Percentiles rank a stretch among this genome's conserved stretches.
Evolutionary conservation across 2,113 vertebrate genomes (phyloP).

Genomic region (Psilopogon haemacephalus): DNA sequence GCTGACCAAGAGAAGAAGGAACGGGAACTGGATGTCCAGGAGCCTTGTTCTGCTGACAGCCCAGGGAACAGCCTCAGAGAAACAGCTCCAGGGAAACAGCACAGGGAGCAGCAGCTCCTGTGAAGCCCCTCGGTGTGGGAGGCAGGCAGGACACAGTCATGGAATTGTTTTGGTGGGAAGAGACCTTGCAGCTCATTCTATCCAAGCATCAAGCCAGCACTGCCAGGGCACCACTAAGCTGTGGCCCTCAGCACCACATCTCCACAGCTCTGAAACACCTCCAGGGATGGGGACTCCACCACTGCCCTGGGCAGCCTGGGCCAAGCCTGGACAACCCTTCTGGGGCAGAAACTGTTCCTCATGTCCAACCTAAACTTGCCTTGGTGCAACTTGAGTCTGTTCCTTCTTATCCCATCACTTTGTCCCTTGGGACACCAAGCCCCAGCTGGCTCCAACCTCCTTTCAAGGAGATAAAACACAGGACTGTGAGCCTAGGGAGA

Average conservation of each 20-base stretch:
- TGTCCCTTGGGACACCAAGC: not conserved
- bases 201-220: not conserved
- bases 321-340: not conserved
- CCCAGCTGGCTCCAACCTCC: not conserved
- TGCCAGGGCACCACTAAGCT: not conserved
- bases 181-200: not conserved
- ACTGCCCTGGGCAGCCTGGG: not conserved
- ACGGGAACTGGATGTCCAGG: not conserved
- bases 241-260: not conserved
- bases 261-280: not conserved
- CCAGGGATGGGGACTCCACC: not conserved
- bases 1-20: not conserved
- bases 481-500: not conserved
- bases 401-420: not conserved
- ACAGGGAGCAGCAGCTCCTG: rapidly evolving
- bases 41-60: not conserved
- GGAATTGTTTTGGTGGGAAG: not conserved
- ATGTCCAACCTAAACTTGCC: too few relatives aligned
- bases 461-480: not conserved
- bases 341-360: not conserved
- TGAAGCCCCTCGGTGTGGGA: not conserved
- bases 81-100: not conserved
- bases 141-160: not conserved
- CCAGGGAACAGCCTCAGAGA: not conserved
- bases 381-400: not conserved